Conservation (phyloP, 2,113 vertebrate genomes). For the Engystomops pustulosus region DNA sequence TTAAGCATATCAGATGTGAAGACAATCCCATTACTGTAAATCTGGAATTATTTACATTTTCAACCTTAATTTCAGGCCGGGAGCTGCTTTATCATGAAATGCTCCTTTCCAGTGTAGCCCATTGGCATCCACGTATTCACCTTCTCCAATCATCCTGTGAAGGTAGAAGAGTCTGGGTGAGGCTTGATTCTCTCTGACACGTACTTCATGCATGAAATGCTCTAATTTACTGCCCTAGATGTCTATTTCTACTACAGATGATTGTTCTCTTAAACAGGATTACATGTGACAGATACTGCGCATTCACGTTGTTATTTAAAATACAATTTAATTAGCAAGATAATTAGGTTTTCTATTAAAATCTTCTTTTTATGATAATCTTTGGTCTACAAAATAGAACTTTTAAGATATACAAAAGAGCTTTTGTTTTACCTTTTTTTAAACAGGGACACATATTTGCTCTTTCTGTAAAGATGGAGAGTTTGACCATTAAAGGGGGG, state of each 20-base stretch:
- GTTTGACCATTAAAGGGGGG: too few relatives aligned
- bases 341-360: slow-evolving; percentile 14
- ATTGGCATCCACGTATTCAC: slow-evolving; percentile 74
- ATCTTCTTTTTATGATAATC: neutral
- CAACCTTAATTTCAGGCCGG: slow-evolving; percentile 78
- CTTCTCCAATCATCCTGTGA: slow-evolving; percentile 79
- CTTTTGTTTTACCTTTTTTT: neutral
- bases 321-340: slow-evolving; percentile 22
- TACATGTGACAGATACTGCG: slow-evolving; percentile 40
- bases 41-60: slow-evolving; percentile 66
- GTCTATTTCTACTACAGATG: slow-evolving; percentile 41
- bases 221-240: slow-evolving; percentile 59
- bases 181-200: slow-evolving; percentile 57
- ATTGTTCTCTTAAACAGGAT: slow-evolving; percentile 36
- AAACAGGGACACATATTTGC: neutral
- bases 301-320: slow-evolving; percentile 11
- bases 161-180: slow-evolving; percentile 47
- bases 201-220: slow-evolving; percentile 59
- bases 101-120: slow-evolving; percentile 78
- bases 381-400: neutral
- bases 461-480: neutral
- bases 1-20: neutral
- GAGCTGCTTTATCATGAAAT: slow-evolving; percentile 78
- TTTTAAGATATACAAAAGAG: neutral
- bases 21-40: neutral